These are phyloP conservation scores for Actinia equina DNA, from an alignment of 64 coral and sea anemone genomes.

Conservation along the genomic window DNA sequence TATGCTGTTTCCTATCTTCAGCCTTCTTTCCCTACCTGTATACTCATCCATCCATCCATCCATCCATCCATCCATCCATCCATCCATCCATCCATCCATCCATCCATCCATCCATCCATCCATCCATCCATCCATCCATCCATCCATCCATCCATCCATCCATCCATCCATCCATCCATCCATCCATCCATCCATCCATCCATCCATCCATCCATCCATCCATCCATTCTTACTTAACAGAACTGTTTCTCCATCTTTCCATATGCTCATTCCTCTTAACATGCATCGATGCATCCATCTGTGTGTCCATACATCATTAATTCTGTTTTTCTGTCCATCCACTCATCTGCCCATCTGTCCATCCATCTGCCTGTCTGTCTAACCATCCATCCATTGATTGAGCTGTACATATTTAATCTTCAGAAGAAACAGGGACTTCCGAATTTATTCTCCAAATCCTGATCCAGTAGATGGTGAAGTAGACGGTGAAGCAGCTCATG, in stretches of 20 bases:
- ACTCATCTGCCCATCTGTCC: not conserved
- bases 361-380: not conserved
- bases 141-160: too few relatives aligned
- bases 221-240: too few relatives aligned
- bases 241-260: too few relatives aligned
- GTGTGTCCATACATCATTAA: not conserved
- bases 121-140: not conserved
- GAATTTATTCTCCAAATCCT: constrained; percentile 1
- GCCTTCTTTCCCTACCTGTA: not conserved
- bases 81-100: not conserved
- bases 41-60: too few relatives aligned
- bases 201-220: too few relatives aligned
- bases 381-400: too few relatives aligned
- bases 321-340: not conserved
- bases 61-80: too few relatives aligned
- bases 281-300: too few relatives aligned
- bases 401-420: not conserved
- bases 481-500: not conserved
- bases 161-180: too few relatives aligned
- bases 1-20: too few relatives aligned
- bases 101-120: not conserved
- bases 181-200: too few relatives aligned
- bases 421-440: not conserved
- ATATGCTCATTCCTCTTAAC: too few relatives aligned
- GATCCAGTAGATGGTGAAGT: not conserved